These are phyloP conservation scores for Acanthurus tractus DNA, from an alignment of 2,797 vertebrate genomes.

Conservation along the genomic window DNA sequence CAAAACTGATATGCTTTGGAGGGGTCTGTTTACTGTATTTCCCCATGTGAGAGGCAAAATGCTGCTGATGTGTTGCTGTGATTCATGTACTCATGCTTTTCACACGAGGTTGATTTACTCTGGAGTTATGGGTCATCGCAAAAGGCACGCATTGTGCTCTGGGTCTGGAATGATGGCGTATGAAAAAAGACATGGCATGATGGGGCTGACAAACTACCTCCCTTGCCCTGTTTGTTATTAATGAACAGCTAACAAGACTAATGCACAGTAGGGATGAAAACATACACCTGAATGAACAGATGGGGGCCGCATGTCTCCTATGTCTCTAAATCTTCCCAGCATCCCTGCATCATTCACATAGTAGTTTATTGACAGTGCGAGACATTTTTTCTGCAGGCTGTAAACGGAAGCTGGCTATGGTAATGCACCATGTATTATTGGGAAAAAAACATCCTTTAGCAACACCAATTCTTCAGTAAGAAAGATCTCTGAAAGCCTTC, in stretches of 20 bases:
- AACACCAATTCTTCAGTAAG: conserved; percentile 46
- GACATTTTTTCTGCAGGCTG: conserved; percentile 53
- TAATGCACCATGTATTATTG: conserved; percentile 44
- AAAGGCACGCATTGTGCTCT: conserved; percentile 17
- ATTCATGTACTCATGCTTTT: conserved; percentile 50
- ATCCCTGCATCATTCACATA: conserved; percentile 34
- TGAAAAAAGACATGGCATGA: conserved; percentile 29
- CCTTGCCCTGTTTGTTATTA: conserved; percentile 54
- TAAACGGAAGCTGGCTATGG: conserved; percentile 38
- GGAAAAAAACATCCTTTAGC: conserved; percentile 54
- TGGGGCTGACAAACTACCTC: conserved; percentile 51
- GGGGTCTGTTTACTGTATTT: conserved; percentile 30
- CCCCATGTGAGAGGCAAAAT: conserved; percentile 49
- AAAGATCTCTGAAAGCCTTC: conserved; percentile 42
- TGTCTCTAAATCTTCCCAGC: conserved; percentile 42
- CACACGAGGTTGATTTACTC: conserved; percentile 49
- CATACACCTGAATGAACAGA: conserved; percentile 36
- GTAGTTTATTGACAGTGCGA: conserved; percentile 48
- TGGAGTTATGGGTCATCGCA: conserved; percentile 52
- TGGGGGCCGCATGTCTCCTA: neutral
- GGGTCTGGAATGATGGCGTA: conserved; percentile 40
- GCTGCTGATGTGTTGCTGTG: conserved; percentile 36
- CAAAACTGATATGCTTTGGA: conserved; percentile 49
- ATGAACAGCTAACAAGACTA: conserved; percentile 59
- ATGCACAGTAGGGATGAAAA: conserved; percentile 39